Conservation (phyloP, 2,113 vertebrate species). For the Pan paniscus region DNA sequence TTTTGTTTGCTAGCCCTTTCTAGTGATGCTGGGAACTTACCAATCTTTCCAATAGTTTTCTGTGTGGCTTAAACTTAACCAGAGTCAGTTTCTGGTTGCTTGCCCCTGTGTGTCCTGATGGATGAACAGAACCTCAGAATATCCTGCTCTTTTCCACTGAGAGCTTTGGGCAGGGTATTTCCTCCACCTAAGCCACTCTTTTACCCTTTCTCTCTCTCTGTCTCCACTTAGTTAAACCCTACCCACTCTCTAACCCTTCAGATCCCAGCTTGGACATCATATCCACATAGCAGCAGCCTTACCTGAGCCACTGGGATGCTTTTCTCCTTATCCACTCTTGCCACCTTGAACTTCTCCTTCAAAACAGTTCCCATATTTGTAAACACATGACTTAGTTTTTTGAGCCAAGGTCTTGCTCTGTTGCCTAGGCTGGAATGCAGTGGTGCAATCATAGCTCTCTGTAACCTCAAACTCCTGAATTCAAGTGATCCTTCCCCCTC, state of each 20-base stretch:
- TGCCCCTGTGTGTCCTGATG: not conserved
- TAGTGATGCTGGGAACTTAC: not conserved
- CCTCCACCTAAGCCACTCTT: not conserved
- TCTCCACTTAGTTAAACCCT: not conserved
- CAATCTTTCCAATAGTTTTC: not conserved
- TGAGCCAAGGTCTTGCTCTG: too few species aligned
- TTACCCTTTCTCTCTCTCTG: not conserved
- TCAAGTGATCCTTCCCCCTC: too few species aligned
- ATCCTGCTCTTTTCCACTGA: accelerated
- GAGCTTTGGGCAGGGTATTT: not conserved
- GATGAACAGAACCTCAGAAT: accelerated
- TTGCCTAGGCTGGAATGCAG: too few species aligned
- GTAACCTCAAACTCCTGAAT: too few species aligned
- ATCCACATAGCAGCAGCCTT: not conserved
- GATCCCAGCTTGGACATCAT: too few species aligned
- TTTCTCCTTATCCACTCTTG: too few species aligned
- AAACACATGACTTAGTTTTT: not conserved
- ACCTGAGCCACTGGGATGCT: not conserved
- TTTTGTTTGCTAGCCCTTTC: not conserved
- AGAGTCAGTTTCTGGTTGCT: not conserved
- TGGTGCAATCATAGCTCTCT: too few species aligned
- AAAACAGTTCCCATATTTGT: not conserved
- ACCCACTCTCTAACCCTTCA: not conserved
- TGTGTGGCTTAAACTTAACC: not conserved
- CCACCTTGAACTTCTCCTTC: not conserved